Evolutionary conservation across 2,113 vertebrate genomes (phyloP), one percentile per base, ranked within the genome.

Genomic region (Myotis lucifugus): DNA sequence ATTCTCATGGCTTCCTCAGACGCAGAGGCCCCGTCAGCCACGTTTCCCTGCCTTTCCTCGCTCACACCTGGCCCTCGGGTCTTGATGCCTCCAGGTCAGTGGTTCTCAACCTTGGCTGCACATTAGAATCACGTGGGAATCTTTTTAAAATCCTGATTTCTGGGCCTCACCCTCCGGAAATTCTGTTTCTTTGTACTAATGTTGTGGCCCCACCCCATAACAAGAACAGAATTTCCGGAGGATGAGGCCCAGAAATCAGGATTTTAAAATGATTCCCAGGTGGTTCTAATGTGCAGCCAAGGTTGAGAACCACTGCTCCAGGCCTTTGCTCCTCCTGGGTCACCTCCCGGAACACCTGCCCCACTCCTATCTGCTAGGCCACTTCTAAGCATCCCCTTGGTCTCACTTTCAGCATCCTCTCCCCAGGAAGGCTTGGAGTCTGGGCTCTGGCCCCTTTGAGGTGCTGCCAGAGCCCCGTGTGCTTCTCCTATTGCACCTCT

Each of bases 31-130:
- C 86, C 59, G 81, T 2, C 13, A 52, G 56, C 17, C 34, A 7
- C 2, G 4, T 5, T 11, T 18, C 6, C 46, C 61, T 12, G 42
- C 37, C 14, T 6, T 13, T 4, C 4, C 14, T 2, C 0, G 2
- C 2, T 25, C 59, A 29, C 12, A 1, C n/a, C 3, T 3, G 13
- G 27, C 37, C 5, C 42, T 27, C 2, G 81, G 52, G 29, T 19
- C 42, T 40, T 12, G 72, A 27, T n/a, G 3, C 29, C 59, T 17
- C 46, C 3, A 21, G 90, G 59, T 9, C 72, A 42, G 42, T 42
- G 42, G 42, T 42, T 42, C 42, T 42, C 42, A 42, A 42, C 42
- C 42, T 42, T 42, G 42, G 42, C 42, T 42, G 42, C 42, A 42
- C 42, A 8, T 42, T 8, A 42, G 42, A 42, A 42, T 42, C 42